phyloP scores from a whole-genome alignment of 2,888 invertebrate genomes.

The Cephus pygmeus region DNA sequence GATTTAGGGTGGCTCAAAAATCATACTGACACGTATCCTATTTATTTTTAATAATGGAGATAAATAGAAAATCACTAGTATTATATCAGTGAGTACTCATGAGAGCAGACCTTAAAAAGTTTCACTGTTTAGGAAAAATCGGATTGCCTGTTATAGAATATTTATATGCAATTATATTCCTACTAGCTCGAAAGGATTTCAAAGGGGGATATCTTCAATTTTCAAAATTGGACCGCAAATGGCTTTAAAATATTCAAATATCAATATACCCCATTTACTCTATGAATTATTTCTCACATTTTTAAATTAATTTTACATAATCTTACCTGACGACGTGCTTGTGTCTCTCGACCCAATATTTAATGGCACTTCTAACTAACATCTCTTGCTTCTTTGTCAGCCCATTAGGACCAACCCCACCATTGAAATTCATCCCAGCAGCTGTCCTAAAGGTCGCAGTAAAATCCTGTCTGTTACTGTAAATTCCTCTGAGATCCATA shows the following conservation, averaged over 20 bases:
- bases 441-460: slow-evolving; percentile 77
- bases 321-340: slow-evolving; percentile 87
- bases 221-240: not conserved
- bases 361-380: slow-evolving; percentile 86
- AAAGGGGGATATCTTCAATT: not conserved
- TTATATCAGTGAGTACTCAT: not conserved
- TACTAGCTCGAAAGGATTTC: too few relatives aligned
- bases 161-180: too few relatives aligned
- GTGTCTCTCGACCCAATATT: slow-evolving; percentile 90
- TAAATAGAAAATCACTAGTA: not conserved
- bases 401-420: slow-evolving; percentile 79
- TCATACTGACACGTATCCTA: not conserved
- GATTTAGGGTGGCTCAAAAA: too few relatives aligned
- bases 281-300: not conserved
- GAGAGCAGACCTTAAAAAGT: too few relatives aligned
- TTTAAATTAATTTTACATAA: not conserved
- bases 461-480: slow-evolving; percentile 82
- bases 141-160: too few relatives aligned
- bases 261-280: not conserved
- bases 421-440: slow-evolving; percentile 64
- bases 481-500: slow-evolving; percentile 79
- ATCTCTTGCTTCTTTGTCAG: slow-evolving; percentile 85
- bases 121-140: too few relatives aligned
- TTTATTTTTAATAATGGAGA: not conserved
- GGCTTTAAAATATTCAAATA: not conserved